Evolutionary conservation across 2,113 vertebrate genomes (phyloP).

Genomic region (Solea senegalensis): DNA sequence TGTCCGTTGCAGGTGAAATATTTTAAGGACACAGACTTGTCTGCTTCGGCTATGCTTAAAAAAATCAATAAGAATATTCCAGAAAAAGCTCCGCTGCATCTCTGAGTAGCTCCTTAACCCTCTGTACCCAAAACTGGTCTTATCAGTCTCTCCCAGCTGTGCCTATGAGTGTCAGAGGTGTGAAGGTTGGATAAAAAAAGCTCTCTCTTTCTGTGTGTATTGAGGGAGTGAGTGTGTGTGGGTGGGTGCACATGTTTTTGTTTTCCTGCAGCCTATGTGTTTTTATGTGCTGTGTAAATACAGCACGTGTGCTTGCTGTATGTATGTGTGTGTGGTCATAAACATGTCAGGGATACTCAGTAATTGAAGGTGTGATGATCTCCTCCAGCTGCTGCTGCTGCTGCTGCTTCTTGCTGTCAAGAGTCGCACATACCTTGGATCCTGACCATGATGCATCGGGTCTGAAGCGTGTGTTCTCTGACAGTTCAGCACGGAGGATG

Average conservation of each 20-base stretch:
- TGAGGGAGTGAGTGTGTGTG: conserved; percentile 4
- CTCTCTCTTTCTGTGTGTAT: conserved; percentile 21
- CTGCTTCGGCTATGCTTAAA: conserved; percentile 32
- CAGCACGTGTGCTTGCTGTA: conserved; percentile 10
- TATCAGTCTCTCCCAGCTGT: conserved; percentile 71
- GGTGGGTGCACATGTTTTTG: conserved; percentile 5
- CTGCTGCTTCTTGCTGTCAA: conserved; percentile 33
- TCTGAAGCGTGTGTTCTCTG: conserved; percentile 39
- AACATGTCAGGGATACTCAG: conserved; percentile 48
- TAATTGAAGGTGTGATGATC: conserved; percentile 59
- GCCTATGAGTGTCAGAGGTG: conserved; percentile 46
- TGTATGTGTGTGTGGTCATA: conserved; percentile 30
- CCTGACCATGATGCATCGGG: conserved; percentile 49
- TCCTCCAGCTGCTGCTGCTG: conserved; percentile 33
- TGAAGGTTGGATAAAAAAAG: conserved; percentile 25
- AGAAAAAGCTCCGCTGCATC: conserved; percentile 44
- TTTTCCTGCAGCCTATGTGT: conserved; percentile 29
- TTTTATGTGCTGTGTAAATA: conserved; percentile 8
- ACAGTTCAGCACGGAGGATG: conserved; percentile 40
- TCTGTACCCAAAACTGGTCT: conserved; percentile 52
- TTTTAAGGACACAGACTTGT: conserved; percentile 57
- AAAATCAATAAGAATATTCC: conserved; percentile 65
- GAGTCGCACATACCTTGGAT: conserved; percentile 31
- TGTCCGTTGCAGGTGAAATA: conserved; percentile 12
- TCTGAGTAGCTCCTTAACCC: conserved; percentile 49